phyloP scores from a whole-genome alignment of 2,797 vertebrate species.

The Anomalospiza imberbis region DNA sequence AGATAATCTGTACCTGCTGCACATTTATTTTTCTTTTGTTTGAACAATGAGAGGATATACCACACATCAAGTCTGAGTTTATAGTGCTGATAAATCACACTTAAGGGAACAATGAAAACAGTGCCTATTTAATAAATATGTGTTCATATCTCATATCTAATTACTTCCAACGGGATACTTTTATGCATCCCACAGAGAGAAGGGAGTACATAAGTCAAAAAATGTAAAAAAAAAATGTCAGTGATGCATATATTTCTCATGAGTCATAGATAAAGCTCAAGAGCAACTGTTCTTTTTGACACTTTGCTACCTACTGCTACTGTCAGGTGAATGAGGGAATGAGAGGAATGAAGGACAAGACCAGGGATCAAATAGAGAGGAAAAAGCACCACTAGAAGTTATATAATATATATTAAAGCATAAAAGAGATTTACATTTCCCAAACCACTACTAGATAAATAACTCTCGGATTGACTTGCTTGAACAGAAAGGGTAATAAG shows the following conservation, averaged over 20 bases:
- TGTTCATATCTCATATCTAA: conserved; percentile 67
- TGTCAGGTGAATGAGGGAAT: neutral
- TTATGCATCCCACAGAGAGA: conserved; percentile 50
- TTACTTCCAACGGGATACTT: conserved; percentile 75
- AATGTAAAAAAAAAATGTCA: conserved; percentile 40
- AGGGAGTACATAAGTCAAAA: conserved; percentile 64
- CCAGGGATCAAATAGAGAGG: neutral
- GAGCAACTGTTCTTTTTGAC: neutral
- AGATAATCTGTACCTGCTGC: neutral
- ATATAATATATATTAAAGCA: neutral
- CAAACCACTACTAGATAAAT: neutral
- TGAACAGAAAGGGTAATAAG: neutral
- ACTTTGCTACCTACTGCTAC: neutral
- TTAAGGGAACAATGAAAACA: conserved; percentile 60
- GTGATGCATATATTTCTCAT: conserved; percentile 45
- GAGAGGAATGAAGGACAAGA: neutral
- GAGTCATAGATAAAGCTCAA: conserved; percentile 21
- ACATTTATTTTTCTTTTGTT: conserved; percentile 33
- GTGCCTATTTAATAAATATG: conserved; percentile 64
- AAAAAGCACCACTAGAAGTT: neutral
- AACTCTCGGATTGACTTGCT: neutral
- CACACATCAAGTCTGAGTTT: conserved; percentile 46
- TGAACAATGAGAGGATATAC: conserved; percentile 11
- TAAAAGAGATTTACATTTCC: neutral
- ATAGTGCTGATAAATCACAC: conserved; percentile 57